Conservation (phyloP, 2,888 invertebrate genomes). For the Drosophila kambysellisi region DNA sequence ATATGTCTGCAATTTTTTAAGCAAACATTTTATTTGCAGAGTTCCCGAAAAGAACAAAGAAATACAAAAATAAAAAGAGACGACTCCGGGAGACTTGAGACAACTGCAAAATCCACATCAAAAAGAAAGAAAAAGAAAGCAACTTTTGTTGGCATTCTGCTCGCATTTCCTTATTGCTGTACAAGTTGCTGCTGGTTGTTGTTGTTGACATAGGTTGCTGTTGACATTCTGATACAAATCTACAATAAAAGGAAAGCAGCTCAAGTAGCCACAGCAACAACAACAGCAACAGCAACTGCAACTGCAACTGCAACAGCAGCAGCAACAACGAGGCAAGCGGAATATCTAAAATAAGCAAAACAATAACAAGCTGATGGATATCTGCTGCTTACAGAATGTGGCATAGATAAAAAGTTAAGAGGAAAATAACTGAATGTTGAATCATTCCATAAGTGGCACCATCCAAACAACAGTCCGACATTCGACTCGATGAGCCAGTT, state of each 20-base stretch:
- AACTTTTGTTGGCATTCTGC: slow-evolving; percentile 37
- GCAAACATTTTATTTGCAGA: slow-evolving; percentile 74
- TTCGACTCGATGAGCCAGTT: slow-evolving; percentile 8
- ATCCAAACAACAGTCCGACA: slow-evolving; percentile 19
- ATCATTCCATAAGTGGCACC: slow-evolving; percentile 41
- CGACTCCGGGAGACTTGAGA: slow-evolving; percentile 53
- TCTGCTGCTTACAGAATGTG: slow-evolving; percentile 7
- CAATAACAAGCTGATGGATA: slow-evolving; percentile 23
- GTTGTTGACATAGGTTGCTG: slow-evolving; percentile 66
- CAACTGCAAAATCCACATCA: slow-evolving; percentile 63
- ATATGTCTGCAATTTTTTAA: slow-evolving; percentile 74
- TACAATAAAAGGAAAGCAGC: slow-evolving; percentile 76
- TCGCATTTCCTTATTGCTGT: slow-evolving; percentile 7
- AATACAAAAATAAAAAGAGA: neutral
- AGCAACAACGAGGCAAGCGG: slow-evolving; percentile 5
- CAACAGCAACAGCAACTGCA: neutral
- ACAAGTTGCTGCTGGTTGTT: slow-evolving; percentile 43
- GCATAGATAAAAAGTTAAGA: neutral
- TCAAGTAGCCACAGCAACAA: slow-evolving; percentile 57
- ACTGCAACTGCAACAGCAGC: neutral
- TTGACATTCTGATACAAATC: slow-evolving; percentile 80
- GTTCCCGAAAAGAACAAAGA: neutral
- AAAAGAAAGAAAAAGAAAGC: slow-evolving; percentile 20
- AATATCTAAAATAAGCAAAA: slow-evolving; percentile 34
- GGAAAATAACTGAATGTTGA: slow-evolving; percentile 16